Evolutionary conservation across 2,797 vertebrate genomes (phyloP).

Genomic region (Coilia nasus): DNA sequence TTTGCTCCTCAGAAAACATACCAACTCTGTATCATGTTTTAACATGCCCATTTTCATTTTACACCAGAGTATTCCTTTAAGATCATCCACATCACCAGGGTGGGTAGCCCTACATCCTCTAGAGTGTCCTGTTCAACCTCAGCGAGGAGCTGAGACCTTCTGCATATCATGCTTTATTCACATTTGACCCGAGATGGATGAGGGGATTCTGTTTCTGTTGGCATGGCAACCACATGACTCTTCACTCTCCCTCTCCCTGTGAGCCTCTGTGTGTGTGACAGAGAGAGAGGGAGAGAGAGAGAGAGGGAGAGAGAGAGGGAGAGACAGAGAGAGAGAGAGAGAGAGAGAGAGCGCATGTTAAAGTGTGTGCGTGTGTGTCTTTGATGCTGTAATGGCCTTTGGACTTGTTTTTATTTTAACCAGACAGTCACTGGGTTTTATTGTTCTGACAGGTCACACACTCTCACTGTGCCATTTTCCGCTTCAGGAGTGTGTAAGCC

Average conservation of each 20-base stretch:
- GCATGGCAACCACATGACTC: conserved; percentile 58
- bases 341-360: too few species aligned
- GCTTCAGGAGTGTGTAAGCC: neutral
- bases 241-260: conserved; percentile 12
- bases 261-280: conserved; percentile 10
- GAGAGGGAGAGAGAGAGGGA: conserved; percentile 13
- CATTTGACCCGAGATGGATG: conserved; percentile 35
- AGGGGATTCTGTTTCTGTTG: conserved; percentile 63
- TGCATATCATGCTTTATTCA: conserved; percentile 57
- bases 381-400: neutral
- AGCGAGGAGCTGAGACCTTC: conserved; percentile 21
- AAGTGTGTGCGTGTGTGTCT: neutral
- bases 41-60: too few species aligned
- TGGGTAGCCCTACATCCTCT: neutral
- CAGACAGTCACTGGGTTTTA: neutral
- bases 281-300: conserved; percentile 1
- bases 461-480: neutral
- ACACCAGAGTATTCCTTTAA: too few species aligned
- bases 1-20: too few species aligned
- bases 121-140: neutral
- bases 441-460: neutral
- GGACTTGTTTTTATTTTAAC: neutral
- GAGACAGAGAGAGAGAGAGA: neutral
- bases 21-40: too few species aligned
- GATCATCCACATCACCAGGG: neutral